Conservation (phyloP, 1,140 invertebrate genomes). For the Alviniconcha marisindica region DNA sequence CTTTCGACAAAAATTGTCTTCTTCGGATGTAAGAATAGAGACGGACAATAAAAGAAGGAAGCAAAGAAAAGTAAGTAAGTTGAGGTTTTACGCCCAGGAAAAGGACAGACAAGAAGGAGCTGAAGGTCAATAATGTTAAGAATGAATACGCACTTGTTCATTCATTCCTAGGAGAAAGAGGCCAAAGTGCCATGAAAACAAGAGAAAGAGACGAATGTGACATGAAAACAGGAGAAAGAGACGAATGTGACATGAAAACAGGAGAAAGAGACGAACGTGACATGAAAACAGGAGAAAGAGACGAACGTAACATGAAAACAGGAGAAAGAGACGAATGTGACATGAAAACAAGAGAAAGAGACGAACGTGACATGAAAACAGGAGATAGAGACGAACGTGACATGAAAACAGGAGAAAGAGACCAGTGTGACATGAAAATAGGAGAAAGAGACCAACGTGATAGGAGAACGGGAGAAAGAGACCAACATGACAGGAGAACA, state of each 20-base stretch:
- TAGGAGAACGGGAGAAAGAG: neutral
- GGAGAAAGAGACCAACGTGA: neutral
- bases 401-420: neutral
- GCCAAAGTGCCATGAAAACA: neutral
- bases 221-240: neutral
- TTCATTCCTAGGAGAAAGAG: conserved; percentile 27
- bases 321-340: too few species aligned
- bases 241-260: neutral
- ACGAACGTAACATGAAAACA: too few species aligned
- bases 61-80: neutral
- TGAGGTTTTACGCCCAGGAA: too few species aligned
- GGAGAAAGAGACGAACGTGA: too few species aligned
- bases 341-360: too few species aligned
- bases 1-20: too few species aligned
- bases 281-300: neutral
- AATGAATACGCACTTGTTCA: neutral
- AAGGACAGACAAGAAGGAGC: conserved; percentile 11
- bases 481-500: neutral
- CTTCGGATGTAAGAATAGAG: too few species aligned
- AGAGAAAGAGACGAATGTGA: neutral
- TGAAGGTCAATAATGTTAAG: neutral
- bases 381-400: neutral
- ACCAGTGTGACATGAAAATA: neutral
- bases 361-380: too few species aligned
- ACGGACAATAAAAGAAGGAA: neutral